Conservation (phyloP, 2,113 vertebrate genomes). For the Istiophorus platypterus region DNA sequence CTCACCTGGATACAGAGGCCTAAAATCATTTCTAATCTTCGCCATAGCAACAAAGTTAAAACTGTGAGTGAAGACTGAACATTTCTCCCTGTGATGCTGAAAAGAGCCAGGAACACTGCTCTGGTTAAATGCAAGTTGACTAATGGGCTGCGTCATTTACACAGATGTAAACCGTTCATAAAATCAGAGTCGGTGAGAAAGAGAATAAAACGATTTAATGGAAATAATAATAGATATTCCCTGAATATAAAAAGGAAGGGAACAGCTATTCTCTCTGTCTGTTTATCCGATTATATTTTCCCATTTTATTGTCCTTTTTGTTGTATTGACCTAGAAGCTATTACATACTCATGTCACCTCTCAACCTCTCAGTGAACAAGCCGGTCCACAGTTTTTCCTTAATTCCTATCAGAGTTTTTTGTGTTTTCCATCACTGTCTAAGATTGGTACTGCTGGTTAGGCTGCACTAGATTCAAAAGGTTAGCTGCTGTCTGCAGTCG, state of each 20-base stretch:
- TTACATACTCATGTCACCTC: not conserved
- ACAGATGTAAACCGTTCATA: not conserved
- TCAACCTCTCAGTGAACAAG: not conserved
- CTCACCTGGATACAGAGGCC: slow-evolving; percentile 61
- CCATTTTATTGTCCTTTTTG: not conserved
- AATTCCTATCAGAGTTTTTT: not conserved
- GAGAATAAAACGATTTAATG: not conserved
- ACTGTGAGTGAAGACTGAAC: slow-evolving; percentile 27
- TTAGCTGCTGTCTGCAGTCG: not conserved
- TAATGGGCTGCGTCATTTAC: slow-evolving; percentile 2
- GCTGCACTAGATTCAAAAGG: not conserved
- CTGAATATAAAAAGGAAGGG: not conserved
- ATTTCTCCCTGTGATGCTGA: slow-evolving; percentile 27
- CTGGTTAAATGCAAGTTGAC: slow-evolving; percentile 4
- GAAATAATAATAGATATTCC: not conserved
- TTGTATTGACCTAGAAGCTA: not conserved
- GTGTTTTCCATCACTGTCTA: slow-evolving; percentile 13
- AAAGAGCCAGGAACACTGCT: not conserved
- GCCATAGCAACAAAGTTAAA: slow-evolving; percentile 79
- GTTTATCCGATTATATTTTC: not conserved
- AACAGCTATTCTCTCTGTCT: not conserved
- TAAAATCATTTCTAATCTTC: slow-evolving; percentile 74
- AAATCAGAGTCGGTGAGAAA: not conserved
- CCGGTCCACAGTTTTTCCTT: not conserved
- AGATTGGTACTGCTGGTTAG: not conserved